These are phyloP conservation scores for Chaetogeoica ovagalla DNA, from an alignment of 2,888 invertebrate species.

Conservation along the genomic window DNA sequence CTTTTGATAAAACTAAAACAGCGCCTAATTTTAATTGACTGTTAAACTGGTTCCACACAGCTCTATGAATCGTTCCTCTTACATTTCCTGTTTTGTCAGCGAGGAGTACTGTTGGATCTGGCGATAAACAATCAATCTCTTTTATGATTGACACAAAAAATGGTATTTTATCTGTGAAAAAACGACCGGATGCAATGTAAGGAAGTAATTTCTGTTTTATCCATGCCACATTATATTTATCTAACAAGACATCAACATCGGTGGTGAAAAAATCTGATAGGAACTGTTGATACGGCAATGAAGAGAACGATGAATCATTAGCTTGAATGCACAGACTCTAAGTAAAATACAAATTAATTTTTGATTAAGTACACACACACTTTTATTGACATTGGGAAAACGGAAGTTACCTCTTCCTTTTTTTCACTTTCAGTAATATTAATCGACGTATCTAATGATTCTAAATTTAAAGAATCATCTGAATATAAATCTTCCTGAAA, in stretches of 20 bases:
- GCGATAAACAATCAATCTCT: constrained; percentile 56
- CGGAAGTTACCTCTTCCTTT: constrained; percentile 16
- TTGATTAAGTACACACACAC: not conserved
- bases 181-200: constrained; percentile 31
- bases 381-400: not conserved
- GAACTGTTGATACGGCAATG: constrained; percentile 43
- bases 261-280: constrained; percentile 35
- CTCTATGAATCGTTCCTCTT: constrained; percentile 61
- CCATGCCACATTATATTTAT: constrained; percentile 46
- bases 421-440: constrained; percentile 27
- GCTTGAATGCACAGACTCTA: constrained; percentile 27
- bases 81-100: constrained; percentile 59
- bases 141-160: constrained; percentile 57
- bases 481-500: constrained; percentile 26
- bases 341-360: not conserved
- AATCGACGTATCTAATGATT: constrained; percentile 32
- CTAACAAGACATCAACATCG: constrained; percentile 21
- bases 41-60: constrained; percentile 59
- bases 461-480: constrained; percentile 35
- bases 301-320: constrained; percentile 39
- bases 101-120: constrained; percentile 57
- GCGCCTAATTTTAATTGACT: constrained; percentile 56
- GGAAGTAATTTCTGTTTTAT: constrained; percentile 45
- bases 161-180: constrained; percentile 55
- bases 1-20: constrained; percentile 57